These are phyloP conservation scores for Drosophila takahashii DNA, from an alignment of 1,140 invertebrate genomes.

Conservation along the genomic window DNA sequence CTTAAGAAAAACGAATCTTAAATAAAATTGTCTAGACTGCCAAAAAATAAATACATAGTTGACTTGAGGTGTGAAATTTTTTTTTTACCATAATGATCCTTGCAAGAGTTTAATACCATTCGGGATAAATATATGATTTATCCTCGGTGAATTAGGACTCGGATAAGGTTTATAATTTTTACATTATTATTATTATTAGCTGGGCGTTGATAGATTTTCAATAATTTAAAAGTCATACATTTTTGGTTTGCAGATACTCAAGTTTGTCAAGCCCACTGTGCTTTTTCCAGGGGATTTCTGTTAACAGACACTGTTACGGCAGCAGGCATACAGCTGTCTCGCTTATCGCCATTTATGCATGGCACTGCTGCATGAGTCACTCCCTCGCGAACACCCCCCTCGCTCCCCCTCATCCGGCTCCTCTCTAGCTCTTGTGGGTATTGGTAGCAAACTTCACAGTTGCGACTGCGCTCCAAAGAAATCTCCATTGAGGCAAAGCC, in stretches of 20 bases:
- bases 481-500: conserved; percentile 24
- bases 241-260: neutral
- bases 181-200: no score
- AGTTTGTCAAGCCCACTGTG: neutral
- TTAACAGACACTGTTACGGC: conserved; percentile 3
- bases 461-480: conserved; percentile 43
- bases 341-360: conserved; percentile 32
- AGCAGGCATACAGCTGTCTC: conserved; percentile 33
- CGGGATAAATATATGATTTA: no score
- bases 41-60: neutral
- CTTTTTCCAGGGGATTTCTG: neutral
- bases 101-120: no score
- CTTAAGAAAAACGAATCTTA: neutral
- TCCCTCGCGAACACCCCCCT: conserved; percentile 11
- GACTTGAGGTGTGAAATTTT: no score
- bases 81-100: no score
- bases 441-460: conserved; percentile 4
- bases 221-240: no score
- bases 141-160: no score
- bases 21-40: neutral
- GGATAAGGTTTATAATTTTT: no score
- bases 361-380: conserved; percentile 36
- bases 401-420: neutral
- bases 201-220: no score
- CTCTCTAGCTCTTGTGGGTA: neutral